Evolutionary conservation across 1,140 invertebrate species (phyloP).

Genomic region (Bombus cullumanus): DNA sequence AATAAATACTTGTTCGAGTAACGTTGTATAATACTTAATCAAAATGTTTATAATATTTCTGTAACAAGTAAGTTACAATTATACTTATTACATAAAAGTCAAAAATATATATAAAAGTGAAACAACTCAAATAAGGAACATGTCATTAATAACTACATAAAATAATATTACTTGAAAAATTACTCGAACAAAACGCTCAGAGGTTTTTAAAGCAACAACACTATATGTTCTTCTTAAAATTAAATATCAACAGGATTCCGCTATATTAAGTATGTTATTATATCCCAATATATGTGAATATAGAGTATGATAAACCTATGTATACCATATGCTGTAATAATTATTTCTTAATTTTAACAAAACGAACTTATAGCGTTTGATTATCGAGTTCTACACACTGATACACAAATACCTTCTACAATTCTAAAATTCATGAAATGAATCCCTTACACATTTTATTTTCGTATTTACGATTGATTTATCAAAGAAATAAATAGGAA

Average conservation of each 20-base stretch:
- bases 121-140: neutral
- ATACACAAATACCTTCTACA: constrained; percentile 14
- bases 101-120: constrained; percentile 1
- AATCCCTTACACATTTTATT: neutral
- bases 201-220: constrained; percentile 26
- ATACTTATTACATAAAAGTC: neutral
- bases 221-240: constrained; percentile 26
- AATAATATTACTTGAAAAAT: neutral
- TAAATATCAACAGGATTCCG: constrained; percentile 18
- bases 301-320: constrained; percentile 18
- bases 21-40: neutral
- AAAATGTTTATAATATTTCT: constrained; percentile 5
- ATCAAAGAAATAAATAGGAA: constrained; percentile 69
- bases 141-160: constrained; percentile 10
- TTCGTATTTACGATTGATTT: constrained; percentile 32
- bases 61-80: neutral
- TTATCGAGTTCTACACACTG: constrained; percentile 40
- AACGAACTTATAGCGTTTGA: constrained; percentile 57
- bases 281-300: constrained; percentile 31
- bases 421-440: constrained; percentile 34
- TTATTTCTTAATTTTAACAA: constrained; percentile 46
- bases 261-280: constrained; percentile 43
- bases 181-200: constrained; percentile 57
- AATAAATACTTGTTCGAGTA: neutral
- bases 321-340: constrained; percentile 27